These are phyloP conservation scores for Myiotriccus ornatus DNA, from an alignment of 2,797 vertebrate genomes.

Conservation along the genomic window DNA sequence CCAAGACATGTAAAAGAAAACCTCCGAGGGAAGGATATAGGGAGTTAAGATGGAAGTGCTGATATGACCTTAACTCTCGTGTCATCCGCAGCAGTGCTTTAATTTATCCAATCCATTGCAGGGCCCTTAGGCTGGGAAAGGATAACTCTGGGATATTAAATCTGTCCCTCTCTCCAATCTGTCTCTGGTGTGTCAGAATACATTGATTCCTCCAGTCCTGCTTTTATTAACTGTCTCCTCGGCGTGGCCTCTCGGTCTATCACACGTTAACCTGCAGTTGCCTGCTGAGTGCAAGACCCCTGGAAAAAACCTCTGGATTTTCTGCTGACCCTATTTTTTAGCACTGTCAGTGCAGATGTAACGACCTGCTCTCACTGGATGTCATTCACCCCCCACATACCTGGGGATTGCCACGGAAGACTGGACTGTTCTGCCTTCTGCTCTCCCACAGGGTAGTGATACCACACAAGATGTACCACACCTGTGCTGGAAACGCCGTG, in stretches of 20 bases:
- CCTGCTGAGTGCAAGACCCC: neutral
- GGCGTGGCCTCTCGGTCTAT: neutral
- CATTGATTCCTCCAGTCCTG: conserved; percentile 66
- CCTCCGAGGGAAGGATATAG: neutral
- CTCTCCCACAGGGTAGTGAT: neutral
- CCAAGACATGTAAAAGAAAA: neutral
- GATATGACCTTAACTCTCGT: conserved; percentile 49
- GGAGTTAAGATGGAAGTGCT: conserved; percentile 15
- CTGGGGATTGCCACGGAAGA: neutral
- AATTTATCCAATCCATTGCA: conserved; percentile 76
- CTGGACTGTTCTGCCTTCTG: neutral
- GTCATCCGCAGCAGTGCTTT: conserved; percentile 33
- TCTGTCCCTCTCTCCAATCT: conserved; percentile 70
- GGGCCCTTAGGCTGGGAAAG: conserved; percentile 68
- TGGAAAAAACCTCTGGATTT: conserved; percentile 9
- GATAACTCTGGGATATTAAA: conserved; percentile 76
- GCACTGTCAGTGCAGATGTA: neutral
- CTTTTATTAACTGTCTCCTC: conserved; percentile 73
- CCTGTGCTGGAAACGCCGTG: neutral
- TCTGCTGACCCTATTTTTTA: conserved; percentile 6
- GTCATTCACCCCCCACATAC: neutral
- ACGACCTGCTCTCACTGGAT: neutral
- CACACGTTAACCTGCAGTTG: conserved; percentile 24
- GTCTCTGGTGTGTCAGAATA: conserved; percentile 69
- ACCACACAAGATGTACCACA: neutral